These are phyloP conservation scores for Myotis myotis DNA, from an alignment of 2,797 vertebrate species.

Conservation along the genomic window DNA sequence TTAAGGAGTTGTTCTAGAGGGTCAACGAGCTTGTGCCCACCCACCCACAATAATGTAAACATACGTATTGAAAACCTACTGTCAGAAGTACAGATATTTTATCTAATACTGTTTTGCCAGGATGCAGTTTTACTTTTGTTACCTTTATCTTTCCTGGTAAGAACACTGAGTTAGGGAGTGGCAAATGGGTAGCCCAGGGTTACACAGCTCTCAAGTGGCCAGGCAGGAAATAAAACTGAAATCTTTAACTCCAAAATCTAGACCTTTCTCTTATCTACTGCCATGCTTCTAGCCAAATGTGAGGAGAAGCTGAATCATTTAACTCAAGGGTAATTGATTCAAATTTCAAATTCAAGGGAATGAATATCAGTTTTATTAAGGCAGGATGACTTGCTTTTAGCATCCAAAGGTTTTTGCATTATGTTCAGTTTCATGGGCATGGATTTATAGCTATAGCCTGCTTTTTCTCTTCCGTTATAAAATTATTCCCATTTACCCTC, in stretches of 20 bases:
- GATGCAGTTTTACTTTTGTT: not conserved
- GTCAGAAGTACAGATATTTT: not conserved
- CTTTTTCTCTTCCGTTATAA: conserved; percentile 23
- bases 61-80: not conserved
- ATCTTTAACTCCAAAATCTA: conserved; percentile 12
- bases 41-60: not conserved
- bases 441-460: not conserved
- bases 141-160: not conserved
- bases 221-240: not conserved
- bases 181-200: not conserved
- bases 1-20: not conserved
- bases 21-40: not conserved
- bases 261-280: not conserved
- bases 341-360: conserved; percentile 44
- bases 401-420: not conserved
- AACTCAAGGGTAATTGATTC: not conserved
- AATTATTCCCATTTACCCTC: not conserved
- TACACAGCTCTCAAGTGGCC: not conserved
- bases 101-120: not conserved
- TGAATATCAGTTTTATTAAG: not conserved
- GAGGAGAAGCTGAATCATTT: not conserved
- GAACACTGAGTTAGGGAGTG: not conserved
- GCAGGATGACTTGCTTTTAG: not conserved
- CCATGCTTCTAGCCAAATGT: not conserved
- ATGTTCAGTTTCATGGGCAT: not conserved